A percentile compares a stretch with the other conserved stretches of the same genome.
phyloP scores from a whole-genome alignment of 2,797 vertebrate genomes.

The Cottoperca gobio region DNA sequence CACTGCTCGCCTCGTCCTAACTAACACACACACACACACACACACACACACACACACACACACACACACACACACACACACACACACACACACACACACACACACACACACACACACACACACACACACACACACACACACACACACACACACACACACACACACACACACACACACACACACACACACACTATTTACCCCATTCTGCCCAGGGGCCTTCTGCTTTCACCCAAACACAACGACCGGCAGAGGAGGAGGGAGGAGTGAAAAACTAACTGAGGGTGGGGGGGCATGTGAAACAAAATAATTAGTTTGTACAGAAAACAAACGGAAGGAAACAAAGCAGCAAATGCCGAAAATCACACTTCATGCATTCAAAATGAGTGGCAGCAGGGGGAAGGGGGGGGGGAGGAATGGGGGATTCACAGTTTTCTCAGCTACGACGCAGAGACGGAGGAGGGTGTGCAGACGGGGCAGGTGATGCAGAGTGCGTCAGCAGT shows the following conservation, averaged over 20 bases:
- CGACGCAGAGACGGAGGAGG: slow-evolving; percentile 36
- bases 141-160: slow-evolving; percentile 33
- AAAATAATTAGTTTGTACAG: slow-evolving; percentile 41
- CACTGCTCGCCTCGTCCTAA: slow-evolving; percentile 74
- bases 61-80: slow-evolving; percentile 45
- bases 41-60: slow-evolving; percentile 37
- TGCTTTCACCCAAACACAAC: slow-evolving; percentile 51
- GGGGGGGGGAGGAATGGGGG: not conserved
- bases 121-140: slow-evolving; percentile 45
- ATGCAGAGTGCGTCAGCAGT: slow-evolving; percentile 10
- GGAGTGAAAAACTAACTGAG: slow-evolving; percentile 2
- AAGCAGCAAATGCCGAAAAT: slow-evolving; percentile 60
- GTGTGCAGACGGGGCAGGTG: slow-evolving; percentile 30
- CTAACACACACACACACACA: slow-evolving; percentile 45
- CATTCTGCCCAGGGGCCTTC: slow-evolving; percentile 71
- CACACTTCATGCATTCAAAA: slow-evolving; percentile 69
- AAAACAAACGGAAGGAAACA: slow-evolving; percentile 58
- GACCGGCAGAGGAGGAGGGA: slow-evolving; percentile 39
- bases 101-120: slow-evolving; percentile 41
- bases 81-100: slow-evolving; percentile 41
- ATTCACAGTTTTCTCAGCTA: slow-evolving; percentile 77
- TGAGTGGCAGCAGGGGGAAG: slow-evolving; percentile 26
- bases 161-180: slow-evolving; percentile 48
- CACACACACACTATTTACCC: slow-evolving; percentile 67
- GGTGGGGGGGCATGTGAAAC: not conserved